phyloP scores from a whole-genome alignment of 92 coral and sea anemone genomes.

The Heliopora coerulea region DNA sequence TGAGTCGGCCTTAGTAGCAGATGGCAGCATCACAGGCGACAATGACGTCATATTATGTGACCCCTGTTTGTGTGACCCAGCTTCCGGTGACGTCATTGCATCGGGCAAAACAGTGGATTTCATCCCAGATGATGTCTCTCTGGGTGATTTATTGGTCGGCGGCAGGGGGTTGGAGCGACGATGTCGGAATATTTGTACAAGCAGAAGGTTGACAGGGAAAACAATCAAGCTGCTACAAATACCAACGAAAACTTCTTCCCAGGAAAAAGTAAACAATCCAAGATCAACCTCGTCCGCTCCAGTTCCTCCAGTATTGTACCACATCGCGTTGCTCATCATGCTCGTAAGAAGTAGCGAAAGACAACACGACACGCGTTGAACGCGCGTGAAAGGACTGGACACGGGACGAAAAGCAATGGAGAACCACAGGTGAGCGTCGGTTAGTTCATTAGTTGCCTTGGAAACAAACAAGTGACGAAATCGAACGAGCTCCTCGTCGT shows the following conservation, averaged over 20 bases:
- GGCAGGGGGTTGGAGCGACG: slow-evolving; percentile 50
- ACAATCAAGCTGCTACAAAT: slow-evolving; percentile 84
- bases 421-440: slow-evolving; percentile 97
- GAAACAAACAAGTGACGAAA: slow-evolving; percentile 76
- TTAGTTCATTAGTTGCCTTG: slow-evolving; percentile 73
- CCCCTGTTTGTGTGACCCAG: not conserved
- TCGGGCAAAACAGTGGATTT: not conserved
- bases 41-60: slow-evolving; percentile 16
- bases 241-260: slow-evolving; percentile 93
- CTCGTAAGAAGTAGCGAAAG: slow-evolving; percentile 85
- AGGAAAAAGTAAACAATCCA: slow-evolving; percentile 76
- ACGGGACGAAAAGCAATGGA: slow-evolving; percentile 87
- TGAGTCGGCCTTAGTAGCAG: not conserved
- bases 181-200: slow-evolving; percentile 90
- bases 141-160: not conserved
- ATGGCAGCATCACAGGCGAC: not conserved
- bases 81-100: not conserved
- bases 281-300: slow-evolving; percentile 63
- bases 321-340: slow-evolving; percentile 98
- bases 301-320: slow-evolving; percentile 69
- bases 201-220: slow-evolving; percentile 77
- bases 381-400: slow-evolving; percentile 76
- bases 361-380: slow-evolving; percentile 94
- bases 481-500: slow-evolving; percentile 65
- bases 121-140: not conserved